Evolutionary conservation across 2,888 invertebrate species (phyloP).

Genomic region (Hypomecis atomaria): DNA sequence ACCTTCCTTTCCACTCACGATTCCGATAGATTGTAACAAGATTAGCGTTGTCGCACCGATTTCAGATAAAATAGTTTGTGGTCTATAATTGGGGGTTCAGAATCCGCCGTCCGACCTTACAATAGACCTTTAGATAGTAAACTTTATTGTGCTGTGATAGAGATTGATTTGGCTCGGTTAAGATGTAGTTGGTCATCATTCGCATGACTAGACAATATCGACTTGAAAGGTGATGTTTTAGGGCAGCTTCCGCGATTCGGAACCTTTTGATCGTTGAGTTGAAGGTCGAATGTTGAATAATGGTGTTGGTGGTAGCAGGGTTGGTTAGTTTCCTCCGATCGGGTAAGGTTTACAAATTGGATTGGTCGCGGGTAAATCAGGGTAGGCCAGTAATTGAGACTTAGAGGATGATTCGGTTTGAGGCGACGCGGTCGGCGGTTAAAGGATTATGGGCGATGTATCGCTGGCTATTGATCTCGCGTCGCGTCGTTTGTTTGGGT

Average conservation of each 20-base stretch:
- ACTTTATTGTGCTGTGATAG: conserved; percentile 48
- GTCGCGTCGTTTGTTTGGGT: conserved; percentile 49
- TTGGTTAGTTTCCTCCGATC: conserved; percentile 76
- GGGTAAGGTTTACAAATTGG: conserved; percentile 81
- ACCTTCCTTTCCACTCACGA: conserved; percentile 56
- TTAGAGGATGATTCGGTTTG: conserved; percentile 80
- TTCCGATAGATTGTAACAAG: conserved; percentile 83
- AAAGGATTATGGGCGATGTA: conserved; percentile 76
- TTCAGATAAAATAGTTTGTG: conserved; percentile 84
- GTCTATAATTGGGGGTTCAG: conserved; percentile 81
- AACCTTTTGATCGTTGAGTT: conserved; percentile 17
- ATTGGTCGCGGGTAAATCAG: conserved; percentile 82
- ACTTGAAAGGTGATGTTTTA: conserved; percentile 69
- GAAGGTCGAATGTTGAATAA: conserved; percentile 52
- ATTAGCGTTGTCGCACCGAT: conserved; percentile 82
- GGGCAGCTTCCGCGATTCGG: conserved; percentile 23
- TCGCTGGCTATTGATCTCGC: conserved; percentile 76
- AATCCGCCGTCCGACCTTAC: conserved; percentile 54
- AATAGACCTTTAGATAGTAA: conserved; percentile 46
- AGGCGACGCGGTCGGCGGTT: conserved; percentile 64
- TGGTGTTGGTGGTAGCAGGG: conserved; percentile 6
- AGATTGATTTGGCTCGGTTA: conserved; percentile 50
- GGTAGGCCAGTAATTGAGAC: conserved; percentile 83
- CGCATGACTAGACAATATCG: conserved; percentile 84
- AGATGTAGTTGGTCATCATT: conserved; percentile 76